These are phyloP conservation scores for Crossocerus cetratus DNA, from an alignment of 2,888 invertebrate genomes.

Conservation along the genomic window DNA sequence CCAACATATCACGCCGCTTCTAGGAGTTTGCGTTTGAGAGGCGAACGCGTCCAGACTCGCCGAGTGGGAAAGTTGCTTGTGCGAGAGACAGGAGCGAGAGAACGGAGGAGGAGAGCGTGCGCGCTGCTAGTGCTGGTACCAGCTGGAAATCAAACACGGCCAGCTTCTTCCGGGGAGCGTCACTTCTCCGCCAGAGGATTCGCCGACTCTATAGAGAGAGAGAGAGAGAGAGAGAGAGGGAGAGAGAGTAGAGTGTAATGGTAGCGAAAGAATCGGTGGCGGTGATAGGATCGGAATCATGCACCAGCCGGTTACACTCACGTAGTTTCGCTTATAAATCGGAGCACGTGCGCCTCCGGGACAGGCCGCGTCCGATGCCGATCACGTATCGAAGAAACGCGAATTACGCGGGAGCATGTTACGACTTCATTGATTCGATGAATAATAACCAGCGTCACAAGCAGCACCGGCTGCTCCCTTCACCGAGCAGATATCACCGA, in stretches of 20 bases:
- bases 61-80: slow-evolving; percentile 19
- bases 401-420: slow-evolving; percentile 31
- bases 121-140: too few species aligned
- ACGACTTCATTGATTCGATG: slow-evolving; percentile 37
- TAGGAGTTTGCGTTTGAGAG: slow-evolving; percentile 4
- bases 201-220: too few species aligned
- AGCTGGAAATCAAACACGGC: too few species aligned
- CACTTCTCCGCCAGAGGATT: too few species aligned
- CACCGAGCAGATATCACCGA: too few species aligned
- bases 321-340: slow-evolving; percentile 53
- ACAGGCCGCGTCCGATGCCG: slow-evolving; percentile 6
- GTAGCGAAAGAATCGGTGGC: too few species aligned
- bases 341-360: slow-evolving; percentile 32
- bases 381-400: slow-evolving; percentile 43
- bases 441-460: slow-evolving; percentile 12
- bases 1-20: slow-evolving; percentile 38
- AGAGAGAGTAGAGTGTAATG: too few species aligned
- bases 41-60: slow-evolving; percentile 22
- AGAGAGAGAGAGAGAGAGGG: too few species aligned
- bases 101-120: neutral
- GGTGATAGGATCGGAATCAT: slow-evolving; percentile 4
- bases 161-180: too few species aligned
- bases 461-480: too few species aligned
- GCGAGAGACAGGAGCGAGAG: neutral
- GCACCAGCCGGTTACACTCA: slow-evolving; percentile 23